These are phyloP conservation scores for Thereva nobilitata DNA, from an alignment of 2,888 invertebrate species.

Conservation along the genomic window DNA sequence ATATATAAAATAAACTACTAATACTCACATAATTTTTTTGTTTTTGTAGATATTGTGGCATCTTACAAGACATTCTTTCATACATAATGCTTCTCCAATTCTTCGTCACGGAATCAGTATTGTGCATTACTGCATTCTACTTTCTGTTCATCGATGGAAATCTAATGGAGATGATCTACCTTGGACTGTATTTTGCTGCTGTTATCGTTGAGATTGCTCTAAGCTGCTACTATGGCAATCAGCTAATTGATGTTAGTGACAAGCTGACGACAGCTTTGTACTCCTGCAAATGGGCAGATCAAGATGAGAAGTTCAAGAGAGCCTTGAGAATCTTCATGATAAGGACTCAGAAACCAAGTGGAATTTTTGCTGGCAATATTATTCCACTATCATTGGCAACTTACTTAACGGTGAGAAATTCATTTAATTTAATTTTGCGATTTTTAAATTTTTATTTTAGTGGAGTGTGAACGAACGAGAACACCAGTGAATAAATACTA, in stretches of 20 bases:
- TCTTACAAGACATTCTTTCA: constrained; percentile 7
- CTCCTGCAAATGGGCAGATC: constrained; percentile 6
- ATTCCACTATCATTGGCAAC: neutral
- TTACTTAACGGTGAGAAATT: neutral
- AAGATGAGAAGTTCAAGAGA: constrained; percentile 4
- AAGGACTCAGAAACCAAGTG: constrained; percentile 8
- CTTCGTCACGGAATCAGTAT: neutral
- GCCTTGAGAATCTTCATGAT: constrained; percentile 10
- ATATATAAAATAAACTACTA: neutral
- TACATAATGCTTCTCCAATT: constrained; percentile 4
- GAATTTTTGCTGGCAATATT: constrained; percentile 15
- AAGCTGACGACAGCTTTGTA: constrained; percentile 9
- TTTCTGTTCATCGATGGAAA: constrained; percentile 9
- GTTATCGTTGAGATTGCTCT: constrained; percentile 2
- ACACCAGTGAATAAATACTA: too few species aligned
- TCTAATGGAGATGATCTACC: constrained; percentile 12
- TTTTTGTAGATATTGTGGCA: constrained; percentile 5
- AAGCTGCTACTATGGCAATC: constrained; percentile 6
- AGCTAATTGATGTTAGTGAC: neutral
- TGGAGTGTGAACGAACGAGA: too few species aligned
- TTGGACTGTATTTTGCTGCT: neutral
- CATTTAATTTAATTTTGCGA: neutral
- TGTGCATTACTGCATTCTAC: constrained; percentile 15
- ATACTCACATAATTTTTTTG: too few species aligned
- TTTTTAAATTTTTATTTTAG: neutral